Conservation (phyloP, 2,113 vertebrate genomes). For the Etheostoma spectabile region DNA sequence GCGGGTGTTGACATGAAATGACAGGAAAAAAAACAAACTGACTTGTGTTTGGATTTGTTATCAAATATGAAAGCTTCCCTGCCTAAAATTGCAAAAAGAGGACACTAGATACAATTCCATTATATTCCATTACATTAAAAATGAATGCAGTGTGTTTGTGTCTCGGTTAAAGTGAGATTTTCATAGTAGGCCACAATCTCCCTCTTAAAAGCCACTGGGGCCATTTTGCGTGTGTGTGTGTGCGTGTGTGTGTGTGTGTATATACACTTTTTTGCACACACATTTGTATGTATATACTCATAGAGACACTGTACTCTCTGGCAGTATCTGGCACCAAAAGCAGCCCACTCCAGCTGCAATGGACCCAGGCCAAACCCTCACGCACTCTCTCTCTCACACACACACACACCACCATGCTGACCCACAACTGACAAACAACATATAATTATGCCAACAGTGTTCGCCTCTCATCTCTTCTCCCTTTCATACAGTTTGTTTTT, state of each 20-base stretch:
- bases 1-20: neutral
- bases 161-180: conserved; percentile 1
- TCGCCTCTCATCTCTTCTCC: neutral
- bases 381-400: conserved; percentile 32
- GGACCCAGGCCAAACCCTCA: conserved; percentile 64
- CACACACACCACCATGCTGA: conserved; percentile 6
- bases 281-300: conserved; percentile 7
- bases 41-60: neutral
- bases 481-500: neutral
- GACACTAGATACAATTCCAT: neutral
- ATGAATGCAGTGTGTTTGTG: conserved; percentile 3
- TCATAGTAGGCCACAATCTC: neutral
- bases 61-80: neutral
- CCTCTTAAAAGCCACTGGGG: conserved; percentile 24
- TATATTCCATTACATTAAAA: neutral
- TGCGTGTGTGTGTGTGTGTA: conserved; percentile 4
- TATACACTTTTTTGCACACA: neutral
- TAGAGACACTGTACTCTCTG: conserved; percentile 63
- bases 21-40: too few species aligned
- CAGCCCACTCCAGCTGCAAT: conserved; percentile 77
- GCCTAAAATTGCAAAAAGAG: neutral
- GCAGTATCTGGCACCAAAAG: conserved; percentile 79
- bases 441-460: conserved; percentile 5
- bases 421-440: conserved; percentile 40
- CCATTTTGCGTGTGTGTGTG: conserved; percentile 26